Conservation (phyloP, 2,797 vertebrate species). For the Brachyrhaphis roseni region DNA sequence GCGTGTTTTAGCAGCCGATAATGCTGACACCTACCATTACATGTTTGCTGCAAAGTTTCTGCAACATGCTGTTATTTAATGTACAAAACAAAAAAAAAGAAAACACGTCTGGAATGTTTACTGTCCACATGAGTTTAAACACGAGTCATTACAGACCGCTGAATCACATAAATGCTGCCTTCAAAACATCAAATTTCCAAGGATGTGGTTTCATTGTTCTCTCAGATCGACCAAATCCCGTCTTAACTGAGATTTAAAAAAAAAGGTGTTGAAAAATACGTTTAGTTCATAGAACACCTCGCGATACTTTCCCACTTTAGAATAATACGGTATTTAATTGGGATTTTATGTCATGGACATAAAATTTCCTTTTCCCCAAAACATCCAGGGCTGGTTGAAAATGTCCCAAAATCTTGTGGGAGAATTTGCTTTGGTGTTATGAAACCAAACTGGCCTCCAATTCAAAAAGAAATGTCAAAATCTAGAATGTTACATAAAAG, state of each 20-base stretch:
- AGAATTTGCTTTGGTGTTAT: too few relatives aligned
- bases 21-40: constrained; percentile 43
- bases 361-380: too few relatives aligned
- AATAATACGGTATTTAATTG: background rate
- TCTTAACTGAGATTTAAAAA: background rate
- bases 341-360: background rate
- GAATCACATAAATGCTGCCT: background rate
- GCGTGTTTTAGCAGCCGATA: background rate
- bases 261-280: background rate
- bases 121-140: constrained; percentile 14
- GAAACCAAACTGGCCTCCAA: too few relatives aligned
- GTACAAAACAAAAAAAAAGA: background rate
- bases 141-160: background rate
- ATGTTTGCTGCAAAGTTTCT: constrained; percentile 5
- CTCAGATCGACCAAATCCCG: background rate
- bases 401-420: too few relatives aligned
- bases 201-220: background rate
- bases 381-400: too few relatives aligned
- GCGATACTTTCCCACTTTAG: background rate
- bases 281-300: background rate
- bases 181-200: background rate
- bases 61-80: constrained; percentile 33
- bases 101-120: constrained; percentile 58
- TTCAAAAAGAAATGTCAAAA: background rate
- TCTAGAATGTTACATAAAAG: background rate